Conservation (phyloP, 2,797 vertebrate species). For the Anniella stebbinsi region DNA sequence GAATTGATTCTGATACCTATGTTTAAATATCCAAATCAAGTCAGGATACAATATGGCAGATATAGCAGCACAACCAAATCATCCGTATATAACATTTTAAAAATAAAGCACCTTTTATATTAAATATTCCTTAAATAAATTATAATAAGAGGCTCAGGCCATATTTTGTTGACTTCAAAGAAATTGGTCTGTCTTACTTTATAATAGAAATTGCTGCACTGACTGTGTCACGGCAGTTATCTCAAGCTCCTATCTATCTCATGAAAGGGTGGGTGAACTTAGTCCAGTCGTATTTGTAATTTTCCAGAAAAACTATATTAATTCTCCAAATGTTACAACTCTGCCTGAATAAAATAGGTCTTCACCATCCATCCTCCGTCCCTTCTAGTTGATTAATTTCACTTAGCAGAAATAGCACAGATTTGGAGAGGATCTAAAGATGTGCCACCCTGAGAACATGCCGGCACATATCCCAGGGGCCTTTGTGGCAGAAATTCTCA, state of each 20-base stretch:
- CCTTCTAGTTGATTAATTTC: background rate
- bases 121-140: background rate
- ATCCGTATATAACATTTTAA: background rate
- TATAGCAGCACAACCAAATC: background rate
- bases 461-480: too few relatives aligned
- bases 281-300: background rate
- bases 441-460: too few relatives aligned
- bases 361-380: too few relatives aligned
- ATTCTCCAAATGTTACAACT: background rate
- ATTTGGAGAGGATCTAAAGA: too few relatives aligned
- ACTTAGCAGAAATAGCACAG: background rate
- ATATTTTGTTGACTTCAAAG: background rate
- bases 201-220: accelerated
- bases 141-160: background rate
- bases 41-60: background rate
- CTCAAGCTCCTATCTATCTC: background rate
- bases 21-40: background rate
- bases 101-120: background rate
- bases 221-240: background rate
- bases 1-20: background rate
- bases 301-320: background rate
- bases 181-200: background rate
- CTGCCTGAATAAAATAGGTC: background rate
- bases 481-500: too few relatives aligned
- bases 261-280: background rate